These are phyloP conservation scores for Drosophila cognata DNA, from an alignment of 2,888 invertebrate species.

Conservation along the genomic window DNA sequence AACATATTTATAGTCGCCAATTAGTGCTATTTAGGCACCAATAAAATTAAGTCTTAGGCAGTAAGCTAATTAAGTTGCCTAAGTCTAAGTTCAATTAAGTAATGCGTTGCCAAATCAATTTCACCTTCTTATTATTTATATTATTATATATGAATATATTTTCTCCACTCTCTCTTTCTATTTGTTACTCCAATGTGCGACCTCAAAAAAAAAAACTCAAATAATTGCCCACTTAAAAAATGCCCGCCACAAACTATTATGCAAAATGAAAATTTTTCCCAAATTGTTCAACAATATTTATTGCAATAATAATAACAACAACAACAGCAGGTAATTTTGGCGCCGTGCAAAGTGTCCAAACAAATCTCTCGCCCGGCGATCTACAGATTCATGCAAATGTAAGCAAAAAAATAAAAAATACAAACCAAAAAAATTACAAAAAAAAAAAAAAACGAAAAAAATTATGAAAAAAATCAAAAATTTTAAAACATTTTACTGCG, in stretches of 20 bases:
- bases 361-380: conserved; percentile 83
- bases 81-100: conserved; percentile 20
- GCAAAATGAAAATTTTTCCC: conserved; percentile 24
- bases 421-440: conserved; percentile 67
- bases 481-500: conserved; percentile 47
- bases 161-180: conserved; percentile 59
- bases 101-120: conserved; percentile 9
- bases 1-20: conserved; percentile 7
- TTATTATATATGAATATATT: conserved; percentile 35
- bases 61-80: conserved; percentile 28
- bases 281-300: conserved; percentile 24
- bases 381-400: conserved; percentile 84
- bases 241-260: conserved; percentile 55
- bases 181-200: conserved; percentile 43
- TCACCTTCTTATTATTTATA: conserved; percentile 31
- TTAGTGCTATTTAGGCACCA: neutral
- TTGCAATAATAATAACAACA: conserved; percentile 38
- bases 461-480: conserved; percentile 17
- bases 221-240: conserved; percentile 28
- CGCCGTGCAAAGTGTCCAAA: conserved; percentile 77
- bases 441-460: conserved; percentile 13
- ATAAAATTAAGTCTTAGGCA: conserved; percentile 8
- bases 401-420: conserved; percentile 66
- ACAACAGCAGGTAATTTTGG: conserved; percentile 82
- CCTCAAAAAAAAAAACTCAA: conserved; percentile 20